Percentiles rank a stretch among this genome's conserved stretches.
These are phyloP conservation scores for Rhopalosiphum padi DNA, from an alignment of 1,140 invertebrate genomes.

Conservation along the genomic window DNA sequence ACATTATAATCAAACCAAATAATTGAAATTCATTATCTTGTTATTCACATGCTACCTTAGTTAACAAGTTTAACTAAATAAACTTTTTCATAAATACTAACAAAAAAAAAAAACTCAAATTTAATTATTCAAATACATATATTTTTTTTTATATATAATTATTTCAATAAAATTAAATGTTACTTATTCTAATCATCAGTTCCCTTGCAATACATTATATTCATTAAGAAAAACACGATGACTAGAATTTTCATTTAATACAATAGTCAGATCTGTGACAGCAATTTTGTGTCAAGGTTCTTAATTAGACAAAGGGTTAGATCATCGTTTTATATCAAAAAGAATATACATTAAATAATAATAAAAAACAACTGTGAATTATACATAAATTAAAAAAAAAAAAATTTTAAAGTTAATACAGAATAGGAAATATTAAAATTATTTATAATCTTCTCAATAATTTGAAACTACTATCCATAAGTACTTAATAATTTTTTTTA, in stretches of 20 bases:
- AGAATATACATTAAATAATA: background rate
- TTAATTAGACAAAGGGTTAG: background rate
- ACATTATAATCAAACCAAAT: no score
- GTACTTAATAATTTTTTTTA: background rate
- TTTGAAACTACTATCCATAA: no score
- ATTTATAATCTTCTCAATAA: background rate
- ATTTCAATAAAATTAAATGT: background rate
- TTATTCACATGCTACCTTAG: no score
- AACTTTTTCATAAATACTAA: no score
- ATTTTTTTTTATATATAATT: background rate
- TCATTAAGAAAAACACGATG: background rate
- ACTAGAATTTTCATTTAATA: background rate
- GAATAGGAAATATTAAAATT: background rate
- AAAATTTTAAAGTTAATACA: no score
- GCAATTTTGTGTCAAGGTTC: background rate
- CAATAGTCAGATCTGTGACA: background rate
- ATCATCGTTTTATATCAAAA: background rate
- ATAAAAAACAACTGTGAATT: background rate
- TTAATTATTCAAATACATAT: no score
- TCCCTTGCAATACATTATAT: background rate
- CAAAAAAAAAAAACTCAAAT: no score
- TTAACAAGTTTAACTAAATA: no score
- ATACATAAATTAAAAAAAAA: no score
- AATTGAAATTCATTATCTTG: no score
- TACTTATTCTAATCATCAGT: background rate